These are phyloP conservation scores for Drosophila colorata DNA, from an alignment of 2,888 invertebrate genomes.

Conservation along the genomic window DNA sequence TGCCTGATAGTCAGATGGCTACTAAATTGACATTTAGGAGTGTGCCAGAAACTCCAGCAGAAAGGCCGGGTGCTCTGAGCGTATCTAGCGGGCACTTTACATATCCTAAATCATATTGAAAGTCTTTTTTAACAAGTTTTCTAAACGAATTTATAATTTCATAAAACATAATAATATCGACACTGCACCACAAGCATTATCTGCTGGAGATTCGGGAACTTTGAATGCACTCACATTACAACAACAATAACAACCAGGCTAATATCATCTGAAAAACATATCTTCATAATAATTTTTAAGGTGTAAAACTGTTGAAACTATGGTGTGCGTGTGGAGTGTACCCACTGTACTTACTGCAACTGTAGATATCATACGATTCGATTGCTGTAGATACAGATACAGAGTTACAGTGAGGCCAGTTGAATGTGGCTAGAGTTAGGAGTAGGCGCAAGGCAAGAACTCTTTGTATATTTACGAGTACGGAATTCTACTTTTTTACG, in stretches of 20 bases:
- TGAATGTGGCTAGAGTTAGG: conserved; percentile 33
- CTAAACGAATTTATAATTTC: conserved; percentile 68
- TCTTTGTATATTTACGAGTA: conserved; percentile 71
- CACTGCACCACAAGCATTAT: not conserved
- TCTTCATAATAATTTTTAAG: conserved; percentile 84
- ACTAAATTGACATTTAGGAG: conserved; percentile 11
- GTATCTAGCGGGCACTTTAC: conserved; percentile 48
- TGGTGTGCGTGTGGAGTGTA: conserved; percentile 47
- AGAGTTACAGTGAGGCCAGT: conserved; percentile 9
- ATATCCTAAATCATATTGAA: conserved; percentile 52
- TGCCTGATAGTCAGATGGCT: conserved; percentile 82
- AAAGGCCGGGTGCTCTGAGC: conserved; percentile 18
- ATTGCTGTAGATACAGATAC: conserved; percentile 15
- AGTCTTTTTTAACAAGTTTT: conserved; percentile 30
- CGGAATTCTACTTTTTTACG: conserved; percentile 76
- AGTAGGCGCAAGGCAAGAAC: conserved; percentile 22
- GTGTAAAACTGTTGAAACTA: conserved; percentile 70
- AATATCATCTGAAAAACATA: conserved; percentile 86
- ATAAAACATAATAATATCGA: conserved; percentile 8
- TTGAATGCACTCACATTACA: conserved; percentile 50
- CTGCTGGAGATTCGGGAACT: conserved; percentile 26
- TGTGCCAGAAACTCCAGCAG: conserved; percentile 24
- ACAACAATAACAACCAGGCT: conserved; percentile 81
- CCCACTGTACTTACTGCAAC: conserved; percentile 31
- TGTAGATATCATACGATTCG: conserved; percentile 10